A percentile compares a stretch with the other conserved stretches of the same genome.
Conservation (phyloP, 2,113 vertebrate species). For the Rafetus swinhoei region DNA sequence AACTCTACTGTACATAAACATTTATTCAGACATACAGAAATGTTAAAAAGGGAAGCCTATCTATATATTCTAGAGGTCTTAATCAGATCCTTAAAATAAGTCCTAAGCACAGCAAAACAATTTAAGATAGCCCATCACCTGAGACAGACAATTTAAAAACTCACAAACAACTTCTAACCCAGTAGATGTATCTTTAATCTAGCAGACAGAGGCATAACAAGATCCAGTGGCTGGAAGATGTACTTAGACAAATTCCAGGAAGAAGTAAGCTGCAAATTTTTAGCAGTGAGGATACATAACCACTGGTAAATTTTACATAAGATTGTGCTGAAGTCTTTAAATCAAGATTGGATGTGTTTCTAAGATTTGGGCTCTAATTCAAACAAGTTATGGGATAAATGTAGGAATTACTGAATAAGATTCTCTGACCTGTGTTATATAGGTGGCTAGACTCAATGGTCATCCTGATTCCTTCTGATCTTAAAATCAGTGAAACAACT, state of each 20-base stretch:
- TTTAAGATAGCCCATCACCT: not conserved
- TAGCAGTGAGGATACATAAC: not conserved
- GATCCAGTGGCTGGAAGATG: not conserved
- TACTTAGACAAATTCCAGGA: not conserved
- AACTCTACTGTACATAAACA: not conserved
- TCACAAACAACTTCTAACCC: not conserved
- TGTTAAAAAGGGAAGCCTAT: not conserved
- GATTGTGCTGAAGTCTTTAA: not conserved
- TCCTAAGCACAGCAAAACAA: accelerated
- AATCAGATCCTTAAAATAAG: not conserved
- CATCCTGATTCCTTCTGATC: not conserved
- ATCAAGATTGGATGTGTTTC: not conserved
- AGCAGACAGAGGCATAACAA: not conserved
- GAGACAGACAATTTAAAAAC: not conserved
- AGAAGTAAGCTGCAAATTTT: not conserved
- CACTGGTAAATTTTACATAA: not conserved
- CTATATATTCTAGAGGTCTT: not conserved
- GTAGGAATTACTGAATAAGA: not conserved
- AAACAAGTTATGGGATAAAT: not conserved
- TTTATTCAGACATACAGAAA: not conserved
- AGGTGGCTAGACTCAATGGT: not conserved
- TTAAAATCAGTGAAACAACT: not conserved
- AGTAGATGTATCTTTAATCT: accelerated
- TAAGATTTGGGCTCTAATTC: not conserved
- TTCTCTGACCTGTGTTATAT: not conserved